phyloP scores from a whole-genome alignment of 1,140 invertebrate genomes.

The Pollicipes pollicipes region DNA sequence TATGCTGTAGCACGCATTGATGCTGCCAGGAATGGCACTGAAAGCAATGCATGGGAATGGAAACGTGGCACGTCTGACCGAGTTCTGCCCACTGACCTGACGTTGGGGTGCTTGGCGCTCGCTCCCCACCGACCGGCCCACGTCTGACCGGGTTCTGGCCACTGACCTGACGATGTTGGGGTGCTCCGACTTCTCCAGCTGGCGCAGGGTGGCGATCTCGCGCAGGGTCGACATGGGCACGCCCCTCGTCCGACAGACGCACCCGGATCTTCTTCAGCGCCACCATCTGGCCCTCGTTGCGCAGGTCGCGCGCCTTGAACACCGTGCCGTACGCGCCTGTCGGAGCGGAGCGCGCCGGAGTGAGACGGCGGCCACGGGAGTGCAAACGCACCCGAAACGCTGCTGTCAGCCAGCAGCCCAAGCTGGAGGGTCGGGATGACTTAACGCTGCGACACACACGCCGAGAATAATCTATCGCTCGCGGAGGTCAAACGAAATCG shows the following conservation, averaged over 20 bases:
- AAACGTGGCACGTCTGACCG: no score
- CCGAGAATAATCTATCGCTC: no score
- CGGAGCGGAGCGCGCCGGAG: no score
- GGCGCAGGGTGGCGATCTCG: constrained; percentile 74
- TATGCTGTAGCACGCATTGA: no score
- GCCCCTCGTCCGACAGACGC: constrained; percentile 64
- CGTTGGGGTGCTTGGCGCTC: no score
- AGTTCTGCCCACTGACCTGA: no score
- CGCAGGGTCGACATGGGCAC: constrained; percentile 72
- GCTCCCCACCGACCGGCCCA: no score
- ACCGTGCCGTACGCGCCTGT: constrained; percentile 83
- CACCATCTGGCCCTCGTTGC: constrained; percentile 54
- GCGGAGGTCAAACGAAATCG: no score
- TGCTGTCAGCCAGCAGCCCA: not conserved
- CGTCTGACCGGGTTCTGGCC: no score
- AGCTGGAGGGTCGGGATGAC: not conserved
- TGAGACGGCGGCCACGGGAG: constrained; percentile 1
- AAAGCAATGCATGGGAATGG: no score
- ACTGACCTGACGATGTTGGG: constrained; percentile 70
- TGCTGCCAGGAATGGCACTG: no score
- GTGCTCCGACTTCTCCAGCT: constrained; percentile 68
- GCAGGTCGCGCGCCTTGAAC: constrained; percentile 66
- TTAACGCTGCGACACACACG: not conserved
- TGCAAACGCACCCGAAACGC: not conserved
- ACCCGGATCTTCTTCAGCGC: constrained; percentile 82